Conservation (phyloP, 2,797 vertebrate genomes). For the Cichlasoma orientale region DNA sequence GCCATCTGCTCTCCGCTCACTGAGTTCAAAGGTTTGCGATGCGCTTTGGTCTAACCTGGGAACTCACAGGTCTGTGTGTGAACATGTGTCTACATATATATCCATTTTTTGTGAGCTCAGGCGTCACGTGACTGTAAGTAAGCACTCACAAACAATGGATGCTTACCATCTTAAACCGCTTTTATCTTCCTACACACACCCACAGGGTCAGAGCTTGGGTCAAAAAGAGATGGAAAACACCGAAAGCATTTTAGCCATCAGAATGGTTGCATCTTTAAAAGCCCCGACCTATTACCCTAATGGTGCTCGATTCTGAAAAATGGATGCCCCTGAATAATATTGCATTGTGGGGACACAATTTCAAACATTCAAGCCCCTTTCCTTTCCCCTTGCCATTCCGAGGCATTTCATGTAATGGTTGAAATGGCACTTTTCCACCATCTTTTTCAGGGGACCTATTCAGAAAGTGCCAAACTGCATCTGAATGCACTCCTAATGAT, state of each 20-base stretch:
- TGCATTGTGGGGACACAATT: conserved; percentile 60
- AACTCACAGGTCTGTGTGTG: background rate
- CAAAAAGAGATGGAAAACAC: conserved; percentile 29
- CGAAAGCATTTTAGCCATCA: conserved; percentile 40
- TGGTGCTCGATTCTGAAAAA: conserved; percentile 70
- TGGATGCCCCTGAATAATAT: conserved; percentile 55
- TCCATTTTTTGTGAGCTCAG: background rate
- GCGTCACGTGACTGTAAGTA: background rate
- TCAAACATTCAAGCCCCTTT: conserved; percentile 55
- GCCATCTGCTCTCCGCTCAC: background rate
- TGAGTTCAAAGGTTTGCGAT: conserved; percentile 9
- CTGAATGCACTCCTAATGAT: conserved; percentile 51
- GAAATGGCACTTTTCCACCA: conserved; percentile 58
- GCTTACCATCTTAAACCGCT: conserved; percentile 15
- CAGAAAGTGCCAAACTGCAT: conserved; percentile 66
- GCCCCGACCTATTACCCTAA: conserved; percentile 65
- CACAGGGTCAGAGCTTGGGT: conserved; percentile 1
- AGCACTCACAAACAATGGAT: background rate
- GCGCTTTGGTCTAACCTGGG: background rate
- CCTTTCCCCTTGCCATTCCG: conserved; percentile 41
- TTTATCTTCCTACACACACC: conserved; percentile 3
- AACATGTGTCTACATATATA: background rate
- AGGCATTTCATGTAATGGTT: conserved; percentile 73
- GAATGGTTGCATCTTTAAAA: conserved; percentile 62
- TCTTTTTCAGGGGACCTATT: conserved; percentile 63